Evolutionary conservation across 2,888 invertebrate species (phyloP).

Genomic region (Elmis aenea): DNA sequence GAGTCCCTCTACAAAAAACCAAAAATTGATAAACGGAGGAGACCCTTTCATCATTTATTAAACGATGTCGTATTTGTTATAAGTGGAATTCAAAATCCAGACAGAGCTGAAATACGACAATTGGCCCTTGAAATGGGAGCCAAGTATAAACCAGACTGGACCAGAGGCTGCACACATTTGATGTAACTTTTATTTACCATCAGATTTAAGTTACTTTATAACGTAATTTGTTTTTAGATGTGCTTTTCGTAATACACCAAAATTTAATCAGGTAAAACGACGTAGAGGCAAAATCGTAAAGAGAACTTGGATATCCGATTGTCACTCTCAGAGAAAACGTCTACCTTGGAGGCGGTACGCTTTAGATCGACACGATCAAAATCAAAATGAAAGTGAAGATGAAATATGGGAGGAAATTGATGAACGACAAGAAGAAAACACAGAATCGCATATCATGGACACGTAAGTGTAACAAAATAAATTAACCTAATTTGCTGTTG

Average conservation of each 20-base stretch:
- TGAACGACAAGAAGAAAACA: constrained; percentile 14
- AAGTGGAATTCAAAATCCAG: constrained; percentile 84
- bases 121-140: constrained; percentile 76
- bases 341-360: constrained; percentile 64
- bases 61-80: constrained; percentile 70
- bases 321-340: constrained; percentile 54
- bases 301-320: constrained; percentile 71
- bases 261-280: constrained; percentile 67
- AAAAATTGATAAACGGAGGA: constrained; percentile 29
- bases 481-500: too few relatives aligned
- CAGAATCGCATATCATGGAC: constrained; percentile 14
- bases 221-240: constrained; percentile 56
- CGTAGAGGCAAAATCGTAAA: constrained; percentile 58
- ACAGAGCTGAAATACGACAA: constrained; percentile 61
- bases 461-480: constrained; percentile 8
- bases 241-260: constrained; percentile 86
- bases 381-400: constrained; percentile 50
- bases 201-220: too few relatives aligned
- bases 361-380: constrained; percentile 48
- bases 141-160: constrained; percentile 72
- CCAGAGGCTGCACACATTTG: constrained; percentile 71
- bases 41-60: constrained; percentile 57
- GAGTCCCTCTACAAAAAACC: constrained; percentile 33
- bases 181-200: constrained; percentile 56
- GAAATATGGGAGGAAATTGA: constrained; percentile 47